These are phyloP conservation scores for Xestia c-nigrum DNA, from an alignment of 2,888 invertebrate species.

Conservation along the genomic window DNA sequence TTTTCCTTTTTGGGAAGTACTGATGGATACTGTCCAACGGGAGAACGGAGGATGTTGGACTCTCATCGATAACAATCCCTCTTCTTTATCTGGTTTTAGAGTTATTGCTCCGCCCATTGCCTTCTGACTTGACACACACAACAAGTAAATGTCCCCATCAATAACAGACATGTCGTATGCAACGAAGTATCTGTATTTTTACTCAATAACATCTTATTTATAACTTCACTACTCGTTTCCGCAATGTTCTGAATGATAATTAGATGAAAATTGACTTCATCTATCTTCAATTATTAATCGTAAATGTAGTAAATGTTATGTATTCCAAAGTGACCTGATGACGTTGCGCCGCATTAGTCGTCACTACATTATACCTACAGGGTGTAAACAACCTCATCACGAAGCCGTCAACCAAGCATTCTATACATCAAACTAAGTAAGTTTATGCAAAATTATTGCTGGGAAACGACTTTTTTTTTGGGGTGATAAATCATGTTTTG, in stretches of 20 bases:
- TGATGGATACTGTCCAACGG: too few relatives aligned
- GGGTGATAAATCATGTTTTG: too few relatives aligned
- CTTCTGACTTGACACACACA: background rate
- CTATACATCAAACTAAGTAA: too few relatives aligned
- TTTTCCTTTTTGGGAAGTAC: too few relatives aligned
- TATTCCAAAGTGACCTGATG: background rate
- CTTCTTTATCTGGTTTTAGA: too few relatives aligned
- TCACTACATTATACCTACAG: background rate
- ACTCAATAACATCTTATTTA: slow-evolving; percentile 24
- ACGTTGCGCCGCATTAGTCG: background rate
- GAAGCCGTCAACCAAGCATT: too few relatives aligned
- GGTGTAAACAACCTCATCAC: too few relatives aligned
- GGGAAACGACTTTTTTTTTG: too few relatives aligned
- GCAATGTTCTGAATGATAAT: slow-evolving; percentile 20
- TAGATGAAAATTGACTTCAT: background rate
- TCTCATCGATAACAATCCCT: too few relatives aligned
- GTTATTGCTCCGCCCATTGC: too few relatives aligned
- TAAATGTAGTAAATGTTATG: background rate
- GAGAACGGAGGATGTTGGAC: too few relatives aligned
- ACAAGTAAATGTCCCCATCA: slow-evolving; percentile 3
- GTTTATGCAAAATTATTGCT: too few relatives aligned
- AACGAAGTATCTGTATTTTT: slow-evolving; percentile 12
- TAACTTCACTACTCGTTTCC: slow-evolving; percentile 23
- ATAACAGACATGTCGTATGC: slow-evolving; percentile 13
- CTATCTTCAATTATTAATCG: background rate